phyloP scores from a whole-genome alignment of 2,888 invertebrate species.

The Tubulanus polymorphus region DNA sequence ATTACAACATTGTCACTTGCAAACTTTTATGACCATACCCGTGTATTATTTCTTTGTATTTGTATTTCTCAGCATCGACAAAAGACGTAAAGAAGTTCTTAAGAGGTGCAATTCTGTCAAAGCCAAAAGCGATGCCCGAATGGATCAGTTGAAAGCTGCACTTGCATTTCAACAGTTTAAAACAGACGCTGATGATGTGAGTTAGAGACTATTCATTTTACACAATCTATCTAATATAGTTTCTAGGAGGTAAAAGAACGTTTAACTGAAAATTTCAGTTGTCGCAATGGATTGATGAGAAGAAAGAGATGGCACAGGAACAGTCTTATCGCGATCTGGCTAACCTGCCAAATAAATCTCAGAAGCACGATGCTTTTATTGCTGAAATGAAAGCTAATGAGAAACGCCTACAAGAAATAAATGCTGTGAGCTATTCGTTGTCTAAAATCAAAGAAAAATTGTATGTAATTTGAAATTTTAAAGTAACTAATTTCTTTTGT shows the following conservation, averaged over 20 bases:
- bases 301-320: conserved; percentile 84
- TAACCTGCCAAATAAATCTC: conserved; percentile 60
- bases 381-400: conserved; percentile 56
- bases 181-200: conserved; percentile 80
- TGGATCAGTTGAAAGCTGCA: conserved; percentile 74
- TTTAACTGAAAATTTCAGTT: too few relatives aligned
- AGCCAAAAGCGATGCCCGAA: conserved; percentile 66
- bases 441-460: too few relatives aligned
- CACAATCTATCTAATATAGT: neutral
- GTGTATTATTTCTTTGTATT: too few relatives aligned
- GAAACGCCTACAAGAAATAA: conserved; percentile 50
- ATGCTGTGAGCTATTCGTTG: conserved; percentile 32
- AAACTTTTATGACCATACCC: too few relatives aligned
- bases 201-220: conserved; percentile 5
- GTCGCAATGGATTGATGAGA: conserved; percentile 85
- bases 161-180: conserved; percentile 89
- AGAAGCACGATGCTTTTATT: conserved; percentile 57
- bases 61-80: conserved; percentile 49
- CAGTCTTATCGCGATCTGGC: conserved; percentile 87
- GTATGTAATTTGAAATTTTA: conserved; percentile 8
- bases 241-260: neutral
- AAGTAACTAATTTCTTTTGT: neutral
- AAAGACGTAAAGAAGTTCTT: conserved; percentile 71
- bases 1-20: too few relatives aligned
- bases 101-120: conserved; percentile 69